Conservation (phyloP, 2,888 invertebrate species). For the Mycalesis mineus region DNA sequence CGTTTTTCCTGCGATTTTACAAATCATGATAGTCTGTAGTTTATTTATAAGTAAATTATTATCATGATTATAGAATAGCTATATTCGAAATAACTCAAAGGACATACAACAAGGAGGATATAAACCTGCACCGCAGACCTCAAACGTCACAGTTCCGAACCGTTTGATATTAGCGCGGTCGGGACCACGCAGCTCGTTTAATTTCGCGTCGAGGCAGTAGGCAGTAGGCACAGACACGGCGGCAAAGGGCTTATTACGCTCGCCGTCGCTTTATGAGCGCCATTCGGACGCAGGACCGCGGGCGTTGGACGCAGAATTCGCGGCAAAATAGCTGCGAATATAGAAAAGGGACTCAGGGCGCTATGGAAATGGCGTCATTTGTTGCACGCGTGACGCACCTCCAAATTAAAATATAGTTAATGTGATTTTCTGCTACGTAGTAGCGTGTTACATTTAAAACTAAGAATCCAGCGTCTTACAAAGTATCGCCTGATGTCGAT, state of each 20-base stretch:
- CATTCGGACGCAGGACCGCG: not conserved
- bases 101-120: not conserved
- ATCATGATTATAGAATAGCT: no score
- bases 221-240: not conserved
- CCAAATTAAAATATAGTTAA: no score
- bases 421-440: no score
- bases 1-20: no score
- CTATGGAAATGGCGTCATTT: no score
- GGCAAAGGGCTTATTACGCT: slow-evolving; percentile 7
- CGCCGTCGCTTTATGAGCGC: slow-evolving; percentile 7
- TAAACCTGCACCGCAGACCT: not conserved
- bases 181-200: slow-evolving; percentile 3
- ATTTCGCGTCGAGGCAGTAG: slow-evolving; percentile 1
- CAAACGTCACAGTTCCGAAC: slow-evolving; percentile 12
- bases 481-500: no score
- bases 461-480: no score
- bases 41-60: no score
- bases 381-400: no score
- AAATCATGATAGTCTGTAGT: no score
- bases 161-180: slow-evolving; percentile 5
- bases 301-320: not conserved
- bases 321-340: not conserved
- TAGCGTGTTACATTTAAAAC: no score
- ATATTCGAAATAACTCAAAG: not conserved
- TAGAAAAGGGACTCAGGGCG: no score